Evolutionary conservation across 1,140 invertebrate species (phyloP), one percentile per base, ranked within the genome.

Genomic region (Bombus sylvicola): DNA sequence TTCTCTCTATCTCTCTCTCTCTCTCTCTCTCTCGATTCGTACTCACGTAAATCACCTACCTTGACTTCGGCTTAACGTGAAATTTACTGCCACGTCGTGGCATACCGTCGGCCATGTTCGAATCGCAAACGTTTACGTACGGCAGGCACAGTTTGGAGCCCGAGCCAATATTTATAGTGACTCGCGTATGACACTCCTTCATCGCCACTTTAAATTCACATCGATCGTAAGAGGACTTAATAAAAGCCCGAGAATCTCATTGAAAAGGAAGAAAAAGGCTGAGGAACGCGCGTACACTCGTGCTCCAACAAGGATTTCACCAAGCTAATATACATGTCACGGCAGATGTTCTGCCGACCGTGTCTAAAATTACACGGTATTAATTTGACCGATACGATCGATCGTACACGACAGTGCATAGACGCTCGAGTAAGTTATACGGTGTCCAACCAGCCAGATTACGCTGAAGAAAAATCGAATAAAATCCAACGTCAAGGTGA

Each of bases 11-110:
- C 64, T 34, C 13, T 37, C 3, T 25, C 77, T 79, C 62, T 79
- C 31, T 12, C 31, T 22, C 64, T 47, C 28, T 39, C n/a, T 41
- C 6, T n/a, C 66, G 68, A 34, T 13, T n/a, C 73, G 87, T 83
- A 90, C 85, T 89, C 90, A 88, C 89, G 88, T 92, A 92, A 90
- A 91, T 92, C 91, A 90, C 78, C 85, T 77, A 71, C 76, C 88
- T 79, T 72, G 85, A 88, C 88, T 92, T 89, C 87, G 87, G 92
- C 91, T 93, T 93, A 93, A 86, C 86, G 81, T 75, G 74, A 92
- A 93, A 93, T 93, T 93, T 93, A 92, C 92, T 89, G 88, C 91
- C 87, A 22, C 88, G 81, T 88, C 87, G 87, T 81, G 82, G 47
- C 76, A 87, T 75, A 90, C 88, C 88, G 81, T 87, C 88, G 69